A percentile compares a stretch with the other conserved stretches of the same genome.
Conservation (phyloP, 2,113 vertebrate genomes). For the Bubo blakistoni region DNA sequence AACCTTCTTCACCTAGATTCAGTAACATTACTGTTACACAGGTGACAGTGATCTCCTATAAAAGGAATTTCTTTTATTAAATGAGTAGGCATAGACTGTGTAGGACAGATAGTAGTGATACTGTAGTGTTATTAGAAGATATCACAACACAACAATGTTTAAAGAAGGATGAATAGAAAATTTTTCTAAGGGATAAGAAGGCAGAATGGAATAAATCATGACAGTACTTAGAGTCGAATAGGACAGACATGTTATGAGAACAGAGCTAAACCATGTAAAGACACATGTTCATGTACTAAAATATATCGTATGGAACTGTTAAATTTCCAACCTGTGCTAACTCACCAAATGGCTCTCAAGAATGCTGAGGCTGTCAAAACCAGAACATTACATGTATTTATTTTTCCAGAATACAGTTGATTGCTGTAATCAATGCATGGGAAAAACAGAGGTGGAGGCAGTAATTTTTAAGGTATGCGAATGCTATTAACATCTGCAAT, state of each 20-base stretch:
- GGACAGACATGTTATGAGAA: not conserved
- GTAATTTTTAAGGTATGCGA: not conserved
- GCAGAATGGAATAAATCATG: not conserved
- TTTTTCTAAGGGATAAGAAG: not conserved
- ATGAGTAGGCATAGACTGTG: not conserved
- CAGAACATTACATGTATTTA: not conserved
- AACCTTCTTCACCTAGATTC: not conserved
- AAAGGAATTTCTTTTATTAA: not conserved
- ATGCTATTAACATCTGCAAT: not conserved
- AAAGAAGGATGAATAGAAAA: not conserved
- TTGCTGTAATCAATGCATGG: not conserved
- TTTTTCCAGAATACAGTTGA: not conserved
- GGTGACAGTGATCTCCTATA: not conserved
- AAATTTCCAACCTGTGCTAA: not conserved
- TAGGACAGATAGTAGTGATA: not conserved
- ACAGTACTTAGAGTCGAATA: not conserved
- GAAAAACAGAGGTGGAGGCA: not conserved
- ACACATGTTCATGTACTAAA: not conserved
- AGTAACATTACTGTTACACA: not conserved
- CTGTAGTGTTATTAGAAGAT: not conserved
- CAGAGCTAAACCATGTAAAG: not conserved
- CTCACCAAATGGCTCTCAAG: not conserved
- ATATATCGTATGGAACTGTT: not conserved
- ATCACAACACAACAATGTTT: not conserved
- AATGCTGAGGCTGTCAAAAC: not conserved